Percentiles rank a stretch among this genome's conserved stretches.
These are phyloP conservation scores for Molanna angustata DNA, from an alignment of 2,888 invertebrate species.

Conservation along the genomic window DNA sequence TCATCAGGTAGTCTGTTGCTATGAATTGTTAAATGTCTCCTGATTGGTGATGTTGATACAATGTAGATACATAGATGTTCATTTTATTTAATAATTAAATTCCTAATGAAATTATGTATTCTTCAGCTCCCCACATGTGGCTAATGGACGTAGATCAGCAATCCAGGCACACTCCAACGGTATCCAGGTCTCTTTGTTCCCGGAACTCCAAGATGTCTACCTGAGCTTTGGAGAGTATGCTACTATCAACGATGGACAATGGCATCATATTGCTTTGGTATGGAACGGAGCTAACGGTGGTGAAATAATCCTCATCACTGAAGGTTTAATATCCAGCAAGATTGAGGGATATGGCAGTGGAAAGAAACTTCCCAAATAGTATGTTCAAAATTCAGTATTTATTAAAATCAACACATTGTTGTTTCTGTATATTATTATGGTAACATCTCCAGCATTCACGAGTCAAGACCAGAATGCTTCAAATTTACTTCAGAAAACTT, in stretches of 20 bases:
- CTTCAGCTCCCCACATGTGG: conserved; percentile 73
- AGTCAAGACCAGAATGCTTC: too few species aligned
- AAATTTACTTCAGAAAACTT: too few species aligned
- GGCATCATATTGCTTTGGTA: conserved; percentile 95
- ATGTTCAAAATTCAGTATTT: conserved; percentile 41
- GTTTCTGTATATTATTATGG: too few species aligned
- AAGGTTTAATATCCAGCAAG: conserved; percentile 91
- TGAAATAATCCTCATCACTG: conserved; percentile 87
- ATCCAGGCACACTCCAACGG: conserved; percentile 91
- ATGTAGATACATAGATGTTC: too few species aligned
- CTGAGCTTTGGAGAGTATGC: conserved; percentile 88
- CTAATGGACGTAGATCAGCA: conserved; percentile 73
- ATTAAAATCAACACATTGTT: background rate
- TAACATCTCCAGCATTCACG: too few species aligned
- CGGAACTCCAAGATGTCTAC: conserved; percentile 85
- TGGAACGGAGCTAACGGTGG: conserved; percentile 89
- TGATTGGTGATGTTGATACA: too few species aligned
- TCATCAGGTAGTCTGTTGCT: too few species aligned
- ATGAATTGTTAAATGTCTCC: too few species aligned
- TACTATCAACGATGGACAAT: conserved; percentile 92
- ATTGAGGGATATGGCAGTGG: conserved; percentile 86
- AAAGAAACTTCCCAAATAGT: conserved; percentile 78
- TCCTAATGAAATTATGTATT: too few species aligned
- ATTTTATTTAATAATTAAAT: background rate
- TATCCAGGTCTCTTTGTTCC: conserved; percentile 87